These are phyloP conservation scores for Camponotus vicinus DNA, from an alignment of 1,140 invertebrate species.

Conservation along the genomic window DNA sequence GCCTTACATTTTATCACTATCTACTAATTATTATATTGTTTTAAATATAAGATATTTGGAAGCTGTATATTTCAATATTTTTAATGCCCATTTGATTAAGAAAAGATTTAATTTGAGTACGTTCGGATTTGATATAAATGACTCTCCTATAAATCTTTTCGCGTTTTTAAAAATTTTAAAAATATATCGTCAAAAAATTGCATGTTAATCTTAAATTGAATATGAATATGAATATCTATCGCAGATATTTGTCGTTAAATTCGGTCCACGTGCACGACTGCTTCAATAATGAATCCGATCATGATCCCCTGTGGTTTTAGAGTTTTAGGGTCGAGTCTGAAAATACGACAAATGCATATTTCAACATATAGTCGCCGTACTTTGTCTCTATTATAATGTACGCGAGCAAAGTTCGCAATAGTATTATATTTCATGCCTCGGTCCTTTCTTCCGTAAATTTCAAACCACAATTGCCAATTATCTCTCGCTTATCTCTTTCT, in stretches of 20 bases:
- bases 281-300: conserved; percentile 33
- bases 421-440: neutral
- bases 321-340: conserved; percentile 5
- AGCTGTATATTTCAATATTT: neutral
- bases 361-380: neutral
- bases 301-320: neutral
- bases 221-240: conserved; percentile 1
- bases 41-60: neutral
- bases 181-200: neutral
- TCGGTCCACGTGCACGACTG: neutral
- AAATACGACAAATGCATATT: conserved; percentile 43
- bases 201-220: conserved; percentile 2
- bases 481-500: neutral
- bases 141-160: neutral
- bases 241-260: neutral
- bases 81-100: neutral
- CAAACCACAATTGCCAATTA: neutral
- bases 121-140: too few species aligned
- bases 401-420: conserved; percentile 1
- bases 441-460: neutral
- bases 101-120: neutral
- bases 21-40: neutral
- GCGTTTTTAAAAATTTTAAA: neutral
- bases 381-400: neutral
- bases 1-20: too few species aligned